Evolutionary conservation across 2,888 invertebrate species (phyloP).

Genomic region (Himalopsyche tibetana): DNA sequence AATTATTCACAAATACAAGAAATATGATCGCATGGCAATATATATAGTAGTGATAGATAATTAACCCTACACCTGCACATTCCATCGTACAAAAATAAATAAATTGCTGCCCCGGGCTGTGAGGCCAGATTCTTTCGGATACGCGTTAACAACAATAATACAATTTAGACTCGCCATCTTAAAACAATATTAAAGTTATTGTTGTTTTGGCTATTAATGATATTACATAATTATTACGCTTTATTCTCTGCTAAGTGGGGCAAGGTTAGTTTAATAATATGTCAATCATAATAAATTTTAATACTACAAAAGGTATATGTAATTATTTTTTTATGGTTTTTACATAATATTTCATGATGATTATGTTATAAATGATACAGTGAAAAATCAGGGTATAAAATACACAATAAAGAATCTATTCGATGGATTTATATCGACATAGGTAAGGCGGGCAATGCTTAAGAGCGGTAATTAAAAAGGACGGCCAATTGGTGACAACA

Average conservation of each 20-base stretch:
- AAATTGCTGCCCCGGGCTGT: neutral
- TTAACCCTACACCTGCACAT: slow-evolving; percentile 22
- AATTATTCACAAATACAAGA: no score
- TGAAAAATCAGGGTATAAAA: no score
- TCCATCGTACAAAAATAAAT: slow-evolving; percentile 10
- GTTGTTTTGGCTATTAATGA: neutral
- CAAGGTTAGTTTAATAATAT: neutral
- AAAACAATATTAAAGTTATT: neutral
- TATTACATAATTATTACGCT: neutral
- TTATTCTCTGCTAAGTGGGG: neutral
- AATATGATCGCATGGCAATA: neutral
- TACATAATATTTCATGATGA: no score
- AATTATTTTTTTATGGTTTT: no score
- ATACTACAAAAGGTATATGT: no score
- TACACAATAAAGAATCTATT: no score
- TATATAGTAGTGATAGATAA: neutral
- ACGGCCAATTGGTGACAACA: no score
- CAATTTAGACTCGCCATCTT: neutral
- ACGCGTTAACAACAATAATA: neutral
- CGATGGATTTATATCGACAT: no score
- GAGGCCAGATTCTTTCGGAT: slow-evolving; percentile 4
- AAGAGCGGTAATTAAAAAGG: no score
- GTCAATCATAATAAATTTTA: neutral
- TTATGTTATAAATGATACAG: no score
- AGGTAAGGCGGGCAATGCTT: no score